Base-by-base conservation (phyloP, 2,888 invertebrate genomes). In the Parthenolecanium corni region DNA sequence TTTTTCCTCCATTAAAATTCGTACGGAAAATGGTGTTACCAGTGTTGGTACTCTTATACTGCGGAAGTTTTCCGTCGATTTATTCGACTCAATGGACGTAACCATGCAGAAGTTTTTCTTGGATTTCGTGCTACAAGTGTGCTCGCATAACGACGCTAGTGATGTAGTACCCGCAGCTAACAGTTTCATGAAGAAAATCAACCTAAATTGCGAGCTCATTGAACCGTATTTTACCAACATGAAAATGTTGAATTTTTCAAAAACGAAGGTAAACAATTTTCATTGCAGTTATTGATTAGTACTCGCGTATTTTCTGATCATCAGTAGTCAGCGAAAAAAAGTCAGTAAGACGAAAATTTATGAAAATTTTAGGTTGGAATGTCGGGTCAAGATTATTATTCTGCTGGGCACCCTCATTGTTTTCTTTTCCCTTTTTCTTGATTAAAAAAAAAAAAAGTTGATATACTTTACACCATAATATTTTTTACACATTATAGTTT, bases 61-160 rank as follows among this genome's bases (percentile, higher is more conserved):
- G 65, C 78, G 75, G 51, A 65, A 67, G 73, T 3, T 74, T 23
- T 31, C 65, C 11, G 51, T 80, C 12, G 75, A 77, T 63, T 74
- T 76, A 42, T 79, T 79, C 23, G 75, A 79, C 53, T 21, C 52
- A 3, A 38, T 65, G 64, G 58, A 57, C 38, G 51, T 56, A n/a
- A 64, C 65, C 46, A 51, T 54, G 6, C 66, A 65, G 51, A 61
- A 64, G 21, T 47, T 62, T 20, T 20, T 67, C 25, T 64, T 66
- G 21, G 49, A 66, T 58, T 49, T 38, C 9, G 46, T 66, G 36
- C 44, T 66, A 25, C 52, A 66, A 38, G 47, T 66, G 25, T 61
- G 62, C 52, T 57, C 61, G 1, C 47, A 56, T 52, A 49, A 58
- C 36, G 64, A 61, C 40, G 49, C 64, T 14, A 62, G 57, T 40